phyloP scores from a whole-genome alignment of 2,113 vertebrate genomes.

The Rhegmatorhina hoffmannsi region DNA sequence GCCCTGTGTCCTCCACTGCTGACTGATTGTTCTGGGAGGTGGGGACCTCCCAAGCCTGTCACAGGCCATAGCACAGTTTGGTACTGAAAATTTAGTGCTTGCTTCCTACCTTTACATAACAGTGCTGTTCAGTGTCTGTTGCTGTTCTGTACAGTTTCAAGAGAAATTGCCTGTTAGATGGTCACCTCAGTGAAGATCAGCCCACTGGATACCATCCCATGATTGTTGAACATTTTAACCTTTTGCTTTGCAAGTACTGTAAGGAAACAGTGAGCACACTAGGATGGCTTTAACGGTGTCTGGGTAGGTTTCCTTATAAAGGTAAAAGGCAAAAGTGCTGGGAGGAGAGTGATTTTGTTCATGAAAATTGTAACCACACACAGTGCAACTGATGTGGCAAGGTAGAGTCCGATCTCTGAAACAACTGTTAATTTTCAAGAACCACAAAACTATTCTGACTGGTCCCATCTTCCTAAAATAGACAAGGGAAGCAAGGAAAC shows the following conservation, averaged over 20 bases:
- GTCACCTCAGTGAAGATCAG: neutral
- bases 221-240: neutral
- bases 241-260: neutral
- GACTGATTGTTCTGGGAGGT: neutral
- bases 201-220: neutral
- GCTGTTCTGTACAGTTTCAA: neutral
- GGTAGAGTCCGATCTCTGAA: neutral
- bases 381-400: neutral
- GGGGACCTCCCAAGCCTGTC: neutral
- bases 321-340: neutral
- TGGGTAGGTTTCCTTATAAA: neutral
- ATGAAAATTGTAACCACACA: neutral
- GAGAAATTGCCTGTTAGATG: neutral
- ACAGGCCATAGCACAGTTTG: neutral
- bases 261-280: neutral
- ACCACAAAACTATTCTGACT: neutral
- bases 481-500: neutral
- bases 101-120: neutral
- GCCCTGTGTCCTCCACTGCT: fast-evolving
- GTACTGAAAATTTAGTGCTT: neutral
- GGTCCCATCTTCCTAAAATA: neutral
- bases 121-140: neutral
- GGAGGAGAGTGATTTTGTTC: neutral
- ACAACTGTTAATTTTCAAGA: neutral
- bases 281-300: neutral